Evolutionary conservation across 2,888 invertebrate species (phyloP), one percentile per base, ranked within the genome.

Genomic region (Crematogaster levior): DNA sequence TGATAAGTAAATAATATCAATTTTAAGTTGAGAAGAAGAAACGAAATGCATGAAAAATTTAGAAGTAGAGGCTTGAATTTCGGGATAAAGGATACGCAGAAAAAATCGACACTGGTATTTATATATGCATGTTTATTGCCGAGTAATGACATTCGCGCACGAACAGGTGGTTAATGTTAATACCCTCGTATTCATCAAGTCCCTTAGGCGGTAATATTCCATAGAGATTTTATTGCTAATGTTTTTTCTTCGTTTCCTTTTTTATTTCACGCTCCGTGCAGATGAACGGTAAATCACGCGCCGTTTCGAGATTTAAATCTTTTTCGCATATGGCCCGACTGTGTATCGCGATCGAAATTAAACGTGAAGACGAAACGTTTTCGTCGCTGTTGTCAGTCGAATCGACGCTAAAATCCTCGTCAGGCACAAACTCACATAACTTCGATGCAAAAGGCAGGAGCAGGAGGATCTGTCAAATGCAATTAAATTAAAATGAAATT

Each of bases 241-340:
- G 27, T 51, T 51, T 46, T 48, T 65, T 27, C 18, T 5, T 60
- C 7, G 9, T 34, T 27, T 34, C 24, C 3, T 43, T n/a, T 34
- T 10, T 37, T 18, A 5, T 72, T 58, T 56, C 30, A 79, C 18
- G 34, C 18, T 24, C 70, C 7, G 30, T 43, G 68, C 56, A 68
- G n/a, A 68, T 56, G 68, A 68, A 68, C 77, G 56, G 68, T 77
- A 68, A 79, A 79, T 53, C 43, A 15, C 68, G 34, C 30, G 66
- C 66, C 10, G 43, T 56, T n/a, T 70, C 43, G 77, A 79, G 70
- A 79, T 79, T 70, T 7, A 79, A 68, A 70, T 68, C 56, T 56
- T 56, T 34, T 68, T 43, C 56, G 24, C 70, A 68, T 46, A 12
- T 77, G 34, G 74, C n/a, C 68, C 34, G 56, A n/a, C 56, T 58